Evolutionary conservation across 1,140 invertebrate genomes (phyloP).

Genomic region (Himalopsyche phryganea): DNA sequence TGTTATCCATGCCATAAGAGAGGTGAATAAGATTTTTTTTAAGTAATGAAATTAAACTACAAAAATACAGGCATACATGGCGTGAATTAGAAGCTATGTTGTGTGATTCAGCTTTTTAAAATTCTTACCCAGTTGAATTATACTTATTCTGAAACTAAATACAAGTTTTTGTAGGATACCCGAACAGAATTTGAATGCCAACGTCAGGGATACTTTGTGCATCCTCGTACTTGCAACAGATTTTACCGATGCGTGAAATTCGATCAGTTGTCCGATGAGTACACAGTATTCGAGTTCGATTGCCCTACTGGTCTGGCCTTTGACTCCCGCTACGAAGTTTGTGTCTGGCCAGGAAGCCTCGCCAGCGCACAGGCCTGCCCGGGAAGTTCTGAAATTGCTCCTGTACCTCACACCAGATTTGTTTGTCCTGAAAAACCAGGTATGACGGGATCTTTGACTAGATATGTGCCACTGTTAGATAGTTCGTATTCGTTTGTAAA

Average conservation of each 20-base stretch:
- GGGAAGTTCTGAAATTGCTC: constrained; percentile 71
- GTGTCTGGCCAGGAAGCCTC: constrained; percentile 75
- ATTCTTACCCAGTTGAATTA: constrained; percentile 22
- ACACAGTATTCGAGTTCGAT: constrained; percentile 78
- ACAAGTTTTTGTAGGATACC: constrained; percentile 51
- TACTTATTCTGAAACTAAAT: no score
- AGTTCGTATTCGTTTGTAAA: no score
- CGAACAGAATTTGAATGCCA: constrained; percentile 72
- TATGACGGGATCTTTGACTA: no score
- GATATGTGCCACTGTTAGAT: no score
- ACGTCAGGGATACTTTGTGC: constrained; percentile 75
- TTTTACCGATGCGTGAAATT: constrained; percentile 84
- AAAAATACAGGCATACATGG: no score
- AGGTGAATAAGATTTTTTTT: no score
- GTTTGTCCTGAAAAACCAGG: constrained; percentile 60
- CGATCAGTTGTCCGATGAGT: constrained; percentile 69
- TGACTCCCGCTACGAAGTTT: constrained; percentile 74
- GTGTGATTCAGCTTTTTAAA: not conserved
- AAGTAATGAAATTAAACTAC: no score
- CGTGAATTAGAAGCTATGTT: no score
- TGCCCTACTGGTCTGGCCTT: constrained; percentile 79
- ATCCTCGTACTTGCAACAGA: constrained; percentile 73
- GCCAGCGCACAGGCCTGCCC: constrained; percentile 68
- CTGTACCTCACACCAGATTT: constrained; percentile 62
- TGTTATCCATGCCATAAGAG: constrained; percentile 64